Evolutionary conservation across 2,888 invertebrate species (phyloP), one percentile per base, ranked within the genome.

Genomic region (Xestia c-nigrum): DNA sequence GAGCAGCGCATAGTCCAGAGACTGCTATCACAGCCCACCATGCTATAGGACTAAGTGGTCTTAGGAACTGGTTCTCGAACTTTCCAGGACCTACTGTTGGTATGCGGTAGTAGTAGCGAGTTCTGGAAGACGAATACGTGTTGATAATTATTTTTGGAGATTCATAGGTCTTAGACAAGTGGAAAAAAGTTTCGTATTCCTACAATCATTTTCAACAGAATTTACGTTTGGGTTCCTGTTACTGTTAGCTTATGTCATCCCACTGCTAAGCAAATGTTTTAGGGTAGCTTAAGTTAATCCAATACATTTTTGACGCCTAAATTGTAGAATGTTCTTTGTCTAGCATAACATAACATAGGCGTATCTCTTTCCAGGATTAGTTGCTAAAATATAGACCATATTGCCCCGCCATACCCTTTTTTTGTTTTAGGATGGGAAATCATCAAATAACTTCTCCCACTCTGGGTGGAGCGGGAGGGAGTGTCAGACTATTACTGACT

Each of bases 51-150:
- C 95, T 93, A 7, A 97, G 90, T 0, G 97, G 97, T 75, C 94
- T 94, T 1, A 97, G 86, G 74, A 97, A 97, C 82, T 96, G 94
- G 81, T 96, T 95, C 85, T 95, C 94, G 24, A 91, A 93, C 76
- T 94, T 95, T 40, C 96, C 96, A 46, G 93, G 87, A 0, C 96
- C 95, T 5, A 85, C 80, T 0, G 94, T 93, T 61, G 94, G 94
- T 21, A 95, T 96, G 5, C 93, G 90, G 78, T 95, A 95, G 88
- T 90, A 95, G 67, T 93, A 96, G 72, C 91, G 90, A 4, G 94
- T 94, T 85, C 95, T 96, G 85, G 3, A 92, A 92, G n/a, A 31
- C 31, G 16, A 31, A 16, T 31, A 57, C 4, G 3, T 24, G 14
- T 14, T 24, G 6, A 24, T 3, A 57, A 57, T 14, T 57, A n/a